Percentiles rank a stretch among this genome's conserved stretches.
Evolutionary conservation across 2,888 invertebrate species (phyloP).

Genomic region (Physocephala rufipes): DNA sequence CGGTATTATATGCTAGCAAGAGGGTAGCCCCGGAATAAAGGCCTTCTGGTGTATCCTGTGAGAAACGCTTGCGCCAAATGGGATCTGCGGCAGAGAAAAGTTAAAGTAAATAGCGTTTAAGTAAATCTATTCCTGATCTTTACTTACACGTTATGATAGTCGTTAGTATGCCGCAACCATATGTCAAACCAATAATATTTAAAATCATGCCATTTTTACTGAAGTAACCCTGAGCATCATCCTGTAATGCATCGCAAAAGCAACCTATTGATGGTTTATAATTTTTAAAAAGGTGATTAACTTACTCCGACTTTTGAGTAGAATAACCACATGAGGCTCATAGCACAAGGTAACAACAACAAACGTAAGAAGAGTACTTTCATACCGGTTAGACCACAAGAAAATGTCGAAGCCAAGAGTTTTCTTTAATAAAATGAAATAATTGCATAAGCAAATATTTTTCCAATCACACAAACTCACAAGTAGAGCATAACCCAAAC

Average conservation of each 20-base stretch:
- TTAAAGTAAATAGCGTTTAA: no score
- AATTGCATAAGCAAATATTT: no score
- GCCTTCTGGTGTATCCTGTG: conserved; percentile 90
- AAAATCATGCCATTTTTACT: conserved; percentile 65
- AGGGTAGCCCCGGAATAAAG: conserved; percentile 87
- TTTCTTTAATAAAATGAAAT: conserved; percentile 70
- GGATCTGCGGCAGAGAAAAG: conserved; percentile 70
- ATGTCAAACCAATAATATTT: conserved; percentile 62
- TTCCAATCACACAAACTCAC: conserved; percentile 65
- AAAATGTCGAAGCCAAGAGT: conserved; percentile 80
- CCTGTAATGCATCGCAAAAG: conserved; percentile 50
- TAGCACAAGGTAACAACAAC: conserved; percentile 78
- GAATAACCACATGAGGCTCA: conserved; percentile 81
- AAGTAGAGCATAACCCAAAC: conserved; percentile 76
- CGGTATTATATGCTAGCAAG: conserved; percentile 81
- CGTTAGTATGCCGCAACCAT: conserved; percentile 64
- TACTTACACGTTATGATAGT: conserved; percentile 60
- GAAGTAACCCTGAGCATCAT: conserved; percentile 64
- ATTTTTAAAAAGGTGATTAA: conserved; percentile 23
- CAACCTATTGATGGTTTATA: not conserved
- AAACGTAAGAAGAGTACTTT: conserved; percentile 80
- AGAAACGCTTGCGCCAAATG: conserved; percentile 87
- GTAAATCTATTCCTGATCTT: not conserved
- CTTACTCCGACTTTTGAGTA: conserved; percentile 69
- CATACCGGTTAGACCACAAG: conserved; percentile 78